These are phyloP conservation scores for Pelodiscus sinensis DNA, from an alignment of 2,113 vertebrate species.

Conservation along the genomic window DNA sequence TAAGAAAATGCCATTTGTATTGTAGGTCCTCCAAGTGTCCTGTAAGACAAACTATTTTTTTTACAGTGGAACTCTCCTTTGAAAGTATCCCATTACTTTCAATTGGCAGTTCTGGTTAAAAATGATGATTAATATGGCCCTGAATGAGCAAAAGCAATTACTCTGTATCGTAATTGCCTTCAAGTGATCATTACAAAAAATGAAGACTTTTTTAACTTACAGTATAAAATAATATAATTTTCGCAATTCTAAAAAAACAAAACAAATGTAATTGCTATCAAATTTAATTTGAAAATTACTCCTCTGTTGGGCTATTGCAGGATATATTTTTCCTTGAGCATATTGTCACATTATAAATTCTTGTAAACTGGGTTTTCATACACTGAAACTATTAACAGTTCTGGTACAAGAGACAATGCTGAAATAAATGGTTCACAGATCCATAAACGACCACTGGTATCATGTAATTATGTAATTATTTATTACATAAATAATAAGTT, in stretches of 20 bases:
- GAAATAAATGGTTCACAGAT: background rate
- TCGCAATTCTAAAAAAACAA: background rate
- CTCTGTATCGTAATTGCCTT: background rate
- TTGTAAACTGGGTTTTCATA: background rate
- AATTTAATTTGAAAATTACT: background rate
- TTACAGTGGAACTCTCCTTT: background rate
- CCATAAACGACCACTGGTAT: slow-evolving; percentile 16
- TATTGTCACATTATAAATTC: background rate
- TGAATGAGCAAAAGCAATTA: background rate
- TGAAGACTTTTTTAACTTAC: background rate
- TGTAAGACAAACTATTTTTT: background rate
- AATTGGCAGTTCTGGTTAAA: background rate
- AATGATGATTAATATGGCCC: background rate
- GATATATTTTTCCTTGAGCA: background rate
- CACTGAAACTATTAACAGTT: background rate
- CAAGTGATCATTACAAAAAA: background rate
- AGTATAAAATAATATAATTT: background rate
- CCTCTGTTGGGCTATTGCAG: background rate
- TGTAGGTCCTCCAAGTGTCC: background rate
- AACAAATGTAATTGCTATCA: background rate
- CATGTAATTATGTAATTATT: too few species aligned
- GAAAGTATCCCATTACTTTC: background rate
- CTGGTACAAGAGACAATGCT: background rate
- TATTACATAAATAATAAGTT: slow-evolving; percentile 30
- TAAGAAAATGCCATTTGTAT: background rate